Base-by-base conservation (phyloP, 2,113 vertebrate species). In the Apus apus region DNA sequence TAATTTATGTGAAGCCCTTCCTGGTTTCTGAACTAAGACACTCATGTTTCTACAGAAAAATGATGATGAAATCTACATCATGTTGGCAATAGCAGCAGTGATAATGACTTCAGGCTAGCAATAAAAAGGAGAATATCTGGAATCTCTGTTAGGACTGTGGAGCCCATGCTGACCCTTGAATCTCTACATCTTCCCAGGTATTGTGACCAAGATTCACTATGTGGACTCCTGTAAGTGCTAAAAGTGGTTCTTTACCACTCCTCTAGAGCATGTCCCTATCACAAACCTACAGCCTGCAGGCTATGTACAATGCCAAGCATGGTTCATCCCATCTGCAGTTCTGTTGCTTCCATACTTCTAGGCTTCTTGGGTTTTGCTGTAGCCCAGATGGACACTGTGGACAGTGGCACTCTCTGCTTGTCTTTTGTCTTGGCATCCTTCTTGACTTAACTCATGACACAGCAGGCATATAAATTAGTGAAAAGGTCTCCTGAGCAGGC, bases 1-100 rank as follows among this genome's bases (percentile, higher is more conserved):
- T 82, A 91, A 92, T 87, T 92, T 71, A 87, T 68, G 30, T 88
- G 79, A 88, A 84, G 56, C 27, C 58, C 40, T 84, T 27, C 73
- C 34, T 81, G 73, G 40, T 70, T 86, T 81, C 60, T 88, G 76
- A 88, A 48, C 75, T 71, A 67, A 62, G 71, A 48, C 76, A 68
- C 17, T 71, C 5, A 1, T 40, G n/a, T 40, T 45, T 87, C 43
- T 75, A 45, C 16, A 61, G 54, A 85, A 91, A 89, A 89, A 87
- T 38, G 51, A 91, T 89, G 62, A 85, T 27, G 8, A 85, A 94
- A 89, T 75, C 61, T 72, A 65, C 19, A 38, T 92, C 65, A 81
- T 3, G 1, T 21, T 81, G 76, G 84, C 57, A 92, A 34, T 12
- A 92, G 21, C 61, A 87, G 43, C 29, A 67, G 26, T 60, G 45